Percentiles rank a stretch among this genome's conserved stretches.
Evolutionary conservation across 2,888 invertebrate genomes (phyloP).

Genomic region (Pseudococcus longispinus): DNA sequence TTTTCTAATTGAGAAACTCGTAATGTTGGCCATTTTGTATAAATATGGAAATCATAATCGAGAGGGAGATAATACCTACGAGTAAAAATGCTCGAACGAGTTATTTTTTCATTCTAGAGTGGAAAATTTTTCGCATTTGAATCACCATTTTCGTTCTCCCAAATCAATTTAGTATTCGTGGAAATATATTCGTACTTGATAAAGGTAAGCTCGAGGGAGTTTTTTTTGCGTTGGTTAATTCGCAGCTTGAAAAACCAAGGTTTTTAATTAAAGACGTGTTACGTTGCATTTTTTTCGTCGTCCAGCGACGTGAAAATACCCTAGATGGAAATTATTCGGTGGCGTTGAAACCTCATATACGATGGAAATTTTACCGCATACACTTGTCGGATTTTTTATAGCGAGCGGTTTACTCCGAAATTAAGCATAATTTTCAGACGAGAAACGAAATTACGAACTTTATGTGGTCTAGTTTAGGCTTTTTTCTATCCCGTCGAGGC

Average conservation of each 20-base stretch:
- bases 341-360: background rate
- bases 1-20: background rate
- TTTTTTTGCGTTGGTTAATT: background rate
- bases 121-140: background rate
- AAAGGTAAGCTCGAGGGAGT: background rate
- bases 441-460: background rate
- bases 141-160: background rate
- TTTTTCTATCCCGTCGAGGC: background rate
- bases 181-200: background rate
- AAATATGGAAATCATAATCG: background rate
- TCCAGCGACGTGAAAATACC: background rate
- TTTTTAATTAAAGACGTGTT: background rate
- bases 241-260: background rate
- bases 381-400: background rate
- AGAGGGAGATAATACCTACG: background rate
- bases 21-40: background rate
- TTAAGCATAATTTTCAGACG: background rate
- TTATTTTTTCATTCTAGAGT: background rate
- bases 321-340: background rate
- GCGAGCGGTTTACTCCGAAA: background rate
- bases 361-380: background rate
- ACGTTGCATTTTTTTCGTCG: background rate
- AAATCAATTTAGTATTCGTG: background rate
- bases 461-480: background rate
- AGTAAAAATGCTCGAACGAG: background rate